These are phyloP conservation scores for Bryconaethiops microstoma DNA, from an alignment of 2,797 vertebrate species.

Conservation along the genomic window DNA sequence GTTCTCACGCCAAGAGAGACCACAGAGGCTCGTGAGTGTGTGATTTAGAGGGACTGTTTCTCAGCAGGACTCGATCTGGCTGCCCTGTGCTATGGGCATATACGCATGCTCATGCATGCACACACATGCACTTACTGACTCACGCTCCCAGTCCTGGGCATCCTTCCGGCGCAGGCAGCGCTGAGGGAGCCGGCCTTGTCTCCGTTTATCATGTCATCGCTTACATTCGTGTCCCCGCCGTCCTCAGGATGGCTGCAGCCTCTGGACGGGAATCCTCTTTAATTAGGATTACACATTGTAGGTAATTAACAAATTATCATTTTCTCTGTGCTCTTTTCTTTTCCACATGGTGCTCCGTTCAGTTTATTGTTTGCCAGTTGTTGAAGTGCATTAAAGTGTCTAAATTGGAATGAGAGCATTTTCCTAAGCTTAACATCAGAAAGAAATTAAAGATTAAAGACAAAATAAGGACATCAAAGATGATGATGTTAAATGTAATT, in stretches of 20 bases:
- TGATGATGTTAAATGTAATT: too few species aligned
- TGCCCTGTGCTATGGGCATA: slow-evolving; percentile 33
- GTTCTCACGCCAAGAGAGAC: slow-evolving; percentile 50
- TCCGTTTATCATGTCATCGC: slow-evolving; percentile 55
- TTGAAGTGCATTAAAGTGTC: too few species aligned
- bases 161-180: slow-evolving; percentile 34
- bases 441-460: too few species aligned
- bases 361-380: background rate
- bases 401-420: too few species aligned
- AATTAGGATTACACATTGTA: slow-evolving; percentile 54
- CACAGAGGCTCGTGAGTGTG: slow-evolving; percentile 42
- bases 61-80: slow-evolving; percentile 52
- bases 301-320: slow-evolving; percentile 44
- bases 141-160: slow-evolving; percentile 25
- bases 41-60: slow-evolving; percentile 47
- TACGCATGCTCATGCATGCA: slow-evolving; percentile 17
- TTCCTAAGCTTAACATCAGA: too few species aligned
- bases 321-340: slow-evolving; percentile 21
- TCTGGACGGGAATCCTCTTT: slow-evolving; percentile 51
- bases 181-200: slow-evolving; percentile 48
- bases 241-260: slow-evolving; percentile 44
- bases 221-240: slow-evolving; percentile 34
- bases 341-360: background rate
- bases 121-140: slow-evolving; percentile 34
- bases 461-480: too few species aligned